Base-by-base conservation (phyloP, 1,140 invertebrate genomes). In the Galleria mellonella region DNA sequence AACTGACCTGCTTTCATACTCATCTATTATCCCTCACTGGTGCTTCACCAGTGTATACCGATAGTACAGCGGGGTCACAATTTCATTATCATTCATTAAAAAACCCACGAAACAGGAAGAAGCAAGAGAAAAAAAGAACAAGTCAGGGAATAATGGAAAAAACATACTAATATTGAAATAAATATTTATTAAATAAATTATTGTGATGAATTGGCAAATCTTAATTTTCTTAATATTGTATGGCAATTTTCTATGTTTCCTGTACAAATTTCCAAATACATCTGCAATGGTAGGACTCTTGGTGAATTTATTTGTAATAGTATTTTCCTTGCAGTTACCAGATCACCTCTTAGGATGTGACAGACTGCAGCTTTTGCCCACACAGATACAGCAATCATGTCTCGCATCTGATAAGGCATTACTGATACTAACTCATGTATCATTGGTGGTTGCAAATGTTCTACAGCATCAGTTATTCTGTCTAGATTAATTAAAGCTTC, bases 401-500 rank as follows among this genome's bases (percentile, higher is more conserved):
- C 84, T 9, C 74, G 57, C 58, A 78, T 75, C 43, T 74, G 72
- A 32, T 77, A 69, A 33, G 76, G 81, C 11, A 86, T 60, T 28
- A 71, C 70, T 10, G 72, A 71, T 4, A 85, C 76, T n/a, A 86
- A 58, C 9, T 85, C 75, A 60, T 87, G 78, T 41, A 96, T 90
- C 70, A 90, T 89, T 29, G 94, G 92, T 4, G 93, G 94, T 65
- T 96, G 94, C 14, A 98, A 86, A 77, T 96, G 91, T 47, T 94
- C 90, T 11, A 97, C 89, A 1, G 96, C 96, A 79, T 97, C 95
- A 3, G 88, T 87, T 32, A 96, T 92, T 86, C 92, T 91, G 65
- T 97, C 93, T 65, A 96, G 81, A 42, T 93, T 90, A 53, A 98
- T 91, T n/a, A 96, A 82, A 32, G 95, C 92, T 82, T 98, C 96